Percentiles rank a stretch among this genome's conserved stretches.
Evolutionary conservation across 1,140 invertebrate genomes (phyloP).

Genomic region (Hyles euphorbiae): DNA sequence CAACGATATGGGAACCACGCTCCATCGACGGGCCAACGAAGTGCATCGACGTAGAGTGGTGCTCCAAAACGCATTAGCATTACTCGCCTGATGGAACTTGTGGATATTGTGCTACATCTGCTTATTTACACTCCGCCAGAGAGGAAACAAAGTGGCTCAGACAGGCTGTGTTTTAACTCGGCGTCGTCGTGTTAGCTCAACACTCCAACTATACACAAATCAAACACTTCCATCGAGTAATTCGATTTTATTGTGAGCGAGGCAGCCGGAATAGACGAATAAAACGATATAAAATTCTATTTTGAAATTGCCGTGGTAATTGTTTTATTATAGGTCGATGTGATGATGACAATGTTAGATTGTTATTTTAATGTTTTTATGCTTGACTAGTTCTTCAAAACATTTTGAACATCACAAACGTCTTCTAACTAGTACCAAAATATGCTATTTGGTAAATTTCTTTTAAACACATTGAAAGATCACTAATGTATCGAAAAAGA

Average conservation of each 20-base stretch:
- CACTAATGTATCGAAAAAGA: too few relatives aligned
- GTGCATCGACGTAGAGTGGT: conserved; percentile 32
- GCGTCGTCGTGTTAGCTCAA: conserved; percentile 30
- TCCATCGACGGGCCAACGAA: conserved; percentile 27
- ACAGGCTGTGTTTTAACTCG: conserved; percentile 8
- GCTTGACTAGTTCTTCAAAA: too few relatives aligned
- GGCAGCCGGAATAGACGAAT: too few relatives aligned
- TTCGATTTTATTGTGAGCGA: conserved; percentile 15
- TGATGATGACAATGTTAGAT: too few relatives aligned
- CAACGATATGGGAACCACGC: conserved; percentile 19
- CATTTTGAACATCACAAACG: too few relatives aligned
- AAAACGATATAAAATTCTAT: too few relatives aligned
- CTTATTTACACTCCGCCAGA: conserved; percentile 20
- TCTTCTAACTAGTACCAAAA: too few relatives aligned
- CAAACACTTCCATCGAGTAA: conserved; percentile 25
- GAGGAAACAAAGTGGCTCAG: conserved; percentile 18
- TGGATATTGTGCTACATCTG: conserved; percentile 21
- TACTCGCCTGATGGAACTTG: conserved; percentile 30
- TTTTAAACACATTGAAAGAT: too few relatives aligned
- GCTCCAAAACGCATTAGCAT: conserved; percentile 44
- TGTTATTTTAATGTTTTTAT: too few relatives aligned
- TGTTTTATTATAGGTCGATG: too few relatives aligned
- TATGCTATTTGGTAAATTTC: too few relatives aligned
- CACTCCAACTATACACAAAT: conserved; percentile 28
- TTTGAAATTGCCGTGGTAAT: too few relatives aligned